Evolutionary conservation across 2,888 invertebrate species (phyloP).

Genomic region (Campoplex capitator): DNA sequence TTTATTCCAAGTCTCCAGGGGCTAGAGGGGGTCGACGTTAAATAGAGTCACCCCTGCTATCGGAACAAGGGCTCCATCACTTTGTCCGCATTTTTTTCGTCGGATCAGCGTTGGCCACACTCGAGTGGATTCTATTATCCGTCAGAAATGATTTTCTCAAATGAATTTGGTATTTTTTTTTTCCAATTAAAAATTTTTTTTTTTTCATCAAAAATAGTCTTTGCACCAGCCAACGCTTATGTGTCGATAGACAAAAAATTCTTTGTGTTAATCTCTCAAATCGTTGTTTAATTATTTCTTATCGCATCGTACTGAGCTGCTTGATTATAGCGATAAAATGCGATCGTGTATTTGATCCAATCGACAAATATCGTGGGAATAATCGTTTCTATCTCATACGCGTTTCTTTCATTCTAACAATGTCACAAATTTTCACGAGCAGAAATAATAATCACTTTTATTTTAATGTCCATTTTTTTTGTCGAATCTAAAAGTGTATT

Average conservation of each 20-base stretch:
- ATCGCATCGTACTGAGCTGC: too few species aligned
- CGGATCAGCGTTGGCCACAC: conserved; percentile 46
- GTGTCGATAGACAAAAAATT: background rate
- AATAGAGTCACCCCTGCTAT: conserved; percentile 60
- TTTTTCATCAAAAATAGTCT: background rate
- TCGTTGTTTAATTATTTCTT: background rate
- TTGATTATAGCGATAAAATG: background rate
- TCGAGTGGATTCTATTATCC: conserved; percentile 46
- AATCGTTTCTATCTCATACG: background rate
- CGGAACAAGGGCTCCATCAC: conserved; percentile 47
- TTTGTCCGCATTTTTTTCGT: conserved; percentile 36
- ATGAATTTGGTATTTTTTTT: background rate
- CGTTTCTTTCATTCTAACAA: background rate
- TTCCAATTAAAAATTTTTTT: too few species aligned
- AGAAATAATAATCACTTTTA: background rate
- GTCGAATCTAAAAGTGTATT: background rate
- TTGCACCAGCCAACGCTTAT: conserved; percentile 10
- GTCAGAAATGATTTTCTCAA: conserved; percentile 8
- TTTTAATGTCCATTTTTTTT: too few species aligned
- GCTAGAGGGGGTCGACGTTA: conserved; percentile 64
- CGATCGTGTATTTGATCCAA: background rate
- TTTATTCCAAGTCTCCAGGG: conserved; percentile 71
- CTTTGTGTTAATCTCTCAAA: background rate
- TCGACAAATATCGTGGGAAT: background rate
- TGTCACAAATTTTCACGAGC: background rate